Conservation (phyloP, 1,140 invertebrate species). For the Wiebesia pumilae region DNA sequence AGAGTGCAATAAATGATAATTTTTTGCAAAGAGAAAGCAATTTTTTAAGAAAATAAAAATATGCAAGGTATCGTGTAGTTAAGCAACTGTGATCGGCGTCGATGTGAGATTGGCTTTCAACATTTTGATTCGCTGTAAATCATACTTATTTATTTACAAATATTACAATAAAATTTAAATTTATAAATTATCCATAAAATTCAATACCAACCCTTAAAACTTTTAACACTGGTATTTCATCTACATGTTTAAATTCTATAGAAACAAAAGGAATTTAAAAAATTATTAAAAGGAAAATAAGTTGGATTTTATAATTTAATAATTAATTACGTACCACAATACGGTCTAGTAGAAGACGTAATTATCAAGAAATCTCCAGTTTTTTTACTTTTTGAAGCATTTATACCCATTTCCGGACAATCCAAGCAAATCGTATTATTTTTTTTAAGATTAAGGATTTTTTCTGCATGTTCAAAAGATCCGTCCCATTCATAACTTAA, state of each 20-base stretch:
- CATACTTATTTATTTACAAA: neutral
- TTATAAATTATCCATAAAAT: neutral
- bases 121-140: neutral
- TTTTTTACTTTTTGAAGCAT: neutral
- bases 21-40: too few relatives aligned
- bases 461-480: constrained; percentile 1
- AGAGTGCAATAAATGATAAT: too few relatives aligned
- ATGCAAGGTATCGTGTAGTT: too few relatives aligned
- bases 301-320: neutral
- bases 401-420: constrained; percentile 40
- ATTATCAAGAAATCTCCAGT: constrained; percentile 37
- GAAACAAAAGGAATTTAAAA: neutral
- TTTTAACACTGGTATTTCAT: constrained; percentile 12
- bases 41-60: too few relatives aligned
- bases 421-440: neutral
- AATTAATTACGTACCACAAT: constrained; percentile 34
- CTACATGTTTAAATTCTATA: constrained; percentile 12
- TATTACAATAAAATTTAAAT: neutral
- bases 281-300: neutral
- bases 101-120: neutral
- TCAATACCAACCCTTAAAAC: constrained; percentile 40
- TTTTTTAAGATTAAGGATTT: neutral
- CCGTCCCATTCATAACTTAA: constrained; percentile 28
- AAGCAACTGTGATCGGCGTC: neutral
- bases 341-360: neutral